phyloP scores from a whole-genome alignment of 1,140 invertebrate genomes.

The Eulimnadia texana region DNA sequence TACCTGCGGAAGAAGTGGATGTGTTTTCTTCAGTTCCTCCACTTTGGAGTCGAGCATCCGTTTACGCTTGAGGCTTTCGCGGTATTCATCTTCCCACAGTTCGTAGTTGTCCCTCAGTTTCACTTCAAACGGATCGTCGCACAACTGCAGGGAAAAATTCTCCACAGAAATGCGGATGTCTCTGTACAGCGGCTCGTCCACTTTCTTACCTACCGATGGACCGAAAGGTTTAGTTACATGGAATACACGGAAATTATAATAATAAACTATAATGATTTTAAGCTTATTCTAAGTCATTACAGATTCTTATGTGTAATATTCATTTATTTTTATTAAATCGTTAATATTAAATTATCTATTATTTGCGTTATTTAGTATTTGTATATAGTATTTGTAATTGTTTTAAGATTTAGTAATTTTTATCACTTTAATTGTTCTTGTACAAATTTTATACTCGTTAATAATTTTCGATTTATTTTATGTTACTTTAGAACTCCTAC shows the following conservation, averaged over 20 bases:
- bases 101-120: constrained; percentile 91
- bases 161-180: constrained; percentile 22
- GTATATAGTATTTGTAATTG: too few relatives aligned
- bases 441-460: too few relatives aligned
- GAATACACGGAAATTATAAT: not conserved
- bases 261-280: constrained; percentile 3
- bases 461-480: too few relatives aligned
- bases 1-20: constrained; percentile 61
- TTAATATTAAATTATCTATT: too few relatives aligned
- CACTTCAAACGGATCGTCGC: constrained; percentile 96
- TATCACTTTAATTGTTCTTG: too few relatives aligned
- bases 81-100: constrained; percentile 86
- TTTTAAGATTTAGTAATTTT: too few relatives aligned
- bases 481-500: too few relatives aligned
- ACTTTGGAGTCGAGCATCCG: constrained; percentile 82
- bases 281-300: not conserved
- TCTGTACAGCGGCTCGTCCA: constrained; percentile 7
- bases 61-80: constrained; percentile 82
- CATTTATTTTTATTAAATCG: too few relatives aligned
- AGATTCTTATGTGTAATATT: too few relatives aligned
- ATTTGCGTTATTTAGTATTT: too few relatives aligned
- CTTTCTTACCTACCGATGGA: constrained; percentile 44
- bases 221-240: constrained; percentile 1
- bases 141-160: constrained; percentile 71
- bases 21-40: constrained; percentile 55